Percentiles rank a stretch among this genome's conserved stretches.
phyloP scores from a whole-genome alignment of 2,113 vertebrate species.

The Tauraco erythrolophus region DNA sequence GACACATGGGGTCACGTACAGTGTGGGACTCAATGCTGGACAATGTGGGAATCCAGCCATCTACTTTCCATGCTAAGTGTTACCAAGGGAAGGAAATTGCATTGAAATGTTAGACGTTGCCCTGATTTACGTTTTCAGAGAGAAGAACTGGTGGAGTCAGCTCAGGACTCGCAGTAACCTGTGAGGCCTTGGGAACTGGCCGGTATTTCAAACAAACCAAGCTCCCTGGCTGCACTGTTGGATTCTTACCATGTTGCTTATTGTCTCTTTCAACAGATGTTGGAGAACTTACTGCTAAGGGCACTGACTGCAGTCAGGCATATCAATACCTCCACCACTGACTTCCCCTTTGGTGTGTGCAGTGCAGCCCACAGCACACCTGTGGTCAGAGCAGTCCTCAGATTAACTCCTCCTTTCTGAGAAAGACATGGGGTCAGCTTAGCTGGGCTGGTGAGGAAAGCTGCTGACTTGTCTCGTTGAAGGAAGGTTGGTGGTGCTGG shows the following conservation, averaged over 20 bases:
- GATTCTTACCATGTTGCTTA: not conserved
- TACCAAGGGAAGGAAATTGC: constrained; percentile 16
- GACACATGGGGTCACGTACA: not conserved
- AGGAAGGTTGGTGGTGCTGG: not conserved
- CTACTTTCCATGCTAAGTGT: not conserved
- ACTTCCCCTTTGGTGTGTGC: not conserved
- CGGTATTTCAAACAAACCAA: not conserved
- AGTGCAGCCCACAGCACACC: not conserved
- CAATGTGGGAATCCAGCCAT: not conserved
- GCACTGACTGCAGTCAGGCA: not conserved
- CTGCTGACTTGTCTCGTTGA: not conserved
- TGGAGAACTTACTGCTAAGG: not conserved
- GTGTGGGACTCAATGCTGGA: not conserved
- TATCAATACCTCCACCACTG: not conserved
- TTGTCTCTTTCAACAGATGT: not conserved
- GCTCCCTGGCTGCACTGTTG: not conserved
- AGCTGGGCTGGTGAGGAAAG: not conserved
- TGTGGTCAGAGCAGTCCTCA: not conserved
- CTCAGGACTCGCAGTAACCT: constrained; percentile 18
- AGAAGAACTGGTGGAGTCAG: constrained; percentile 23
- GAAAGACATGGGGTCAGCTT: not conserved
- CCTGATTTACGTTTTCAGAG: constrained; percentile 24
- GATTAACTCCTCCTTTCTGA: not conserved
- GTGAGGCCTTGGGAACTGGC: not conserved
- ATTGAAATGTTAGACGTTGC: constrained; percentile 30